phyloP scores from a whole-genome alignment of 2,797 vertebrate species.

The Pogonophryne albipinna region DNA sequence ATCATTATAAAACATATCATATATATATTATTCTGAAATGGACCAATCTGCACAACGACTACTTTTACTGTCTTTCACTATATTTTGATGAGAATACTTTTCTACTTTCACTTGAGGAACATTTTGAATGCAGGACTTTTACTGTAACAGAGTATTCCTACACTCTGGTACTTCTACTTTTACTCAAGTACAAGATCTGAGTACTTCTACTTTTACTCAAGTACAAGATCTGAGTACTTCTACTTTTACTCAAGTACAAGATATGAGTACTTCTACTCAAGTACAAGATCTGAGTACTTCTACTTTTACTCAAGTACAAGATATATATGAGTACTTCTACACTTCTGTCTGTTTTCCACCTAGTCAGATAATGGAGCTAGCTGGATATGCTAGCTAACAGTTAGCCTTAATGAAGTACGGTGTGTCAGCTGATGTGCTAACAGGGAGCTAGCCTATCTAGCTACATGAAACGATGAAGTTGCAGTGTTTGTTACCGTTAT shows the following conservation, averaged over 20 bases:
- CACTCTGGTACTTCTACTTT: too few relatives aligned
- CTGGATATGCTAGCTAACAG: constrained; percentile 26
- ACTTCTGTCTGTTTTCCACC: background rate
- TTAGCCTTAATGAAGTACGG: constrained; percentile 47
- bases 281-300: background rate
- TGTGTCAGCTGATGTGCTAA: constrained; percentile 75
- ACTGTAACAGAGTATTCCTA: too few relatives aligned
- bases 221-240: too few relatives aligned
- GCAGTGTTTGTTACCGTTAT: background rate
- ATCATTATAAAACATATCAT: background rate
- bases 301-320: too few relatives aligned
- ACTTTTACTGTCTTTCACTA: too few relatives aligned
- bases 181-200: too few relatives aligned
- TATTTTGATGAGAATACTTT: too few relatives aligned
- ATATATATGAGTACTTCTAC: background rate
- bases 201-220: too few relatives aligned
- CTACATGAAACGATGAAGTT: background rate
- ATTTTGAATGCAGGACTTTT: too few relatives aligned
- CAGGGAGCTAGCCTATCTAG: constrained; percentile 34
- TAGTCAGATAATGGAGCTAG: constrained; percentile 37
- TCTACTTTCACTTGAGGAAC: too few relatives aligned
- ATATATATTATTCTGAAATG: background rate
- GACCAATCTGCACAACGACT: too few relatives aligned
- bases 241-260: too few relatives aligned
- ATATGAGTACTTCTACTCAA: background rate